Evolutionary conservation across 2,888 invertebrate genomes (phyloP).

Genomic region (Periphyllus acericola): DNA sequence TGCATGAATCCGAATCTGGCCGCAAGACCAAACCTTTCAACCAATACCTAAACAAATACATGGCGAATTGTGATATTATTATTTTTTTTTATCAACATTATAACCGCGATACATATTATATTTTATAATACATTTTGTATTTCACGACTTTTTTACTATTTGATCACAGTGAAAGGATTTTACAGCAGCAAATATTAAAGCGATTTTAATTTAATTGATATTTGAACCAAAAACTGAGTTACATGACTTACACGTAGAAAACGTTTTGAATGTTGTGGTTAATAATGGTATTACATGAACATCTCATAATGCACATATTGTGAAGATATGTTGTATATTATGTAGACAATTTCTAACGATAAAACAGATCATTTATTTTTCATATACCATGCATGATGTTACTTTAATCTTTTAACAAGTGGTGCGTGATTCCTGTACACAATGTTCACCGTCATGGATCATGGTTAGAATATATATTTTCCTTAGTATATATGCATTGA

Average conservation of each 20-base stretch:
- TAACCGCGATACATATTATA: too few relatives aligned
- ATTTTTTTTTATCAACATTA: not conserved
- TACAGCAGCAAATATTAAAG: not conserved
- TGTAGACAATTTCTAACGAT: constrained; percentile 3
- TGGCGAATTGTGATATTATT: not conserved
- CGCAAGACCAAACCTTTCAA: constrained; percentile 69
- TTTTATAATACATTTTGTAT: not conserved
- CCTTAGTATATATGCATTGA: not conserved
- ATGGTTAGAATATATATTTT: constrained; percentile 7
- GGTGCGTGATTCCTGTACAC: constrained; percentile 49
- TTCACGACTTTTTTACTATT: not conserved
- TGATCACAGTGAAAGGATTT: not conserved
- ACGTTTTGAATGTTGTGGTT: not conserved
- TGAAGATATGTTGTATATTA: not conserved
- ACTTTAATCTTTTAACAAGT: constrained; percentile 33
- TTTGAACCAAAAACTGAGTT: not conserved
- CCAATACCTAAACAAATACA: constrained; percentile 68
- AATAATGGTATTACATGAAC: not conserved
- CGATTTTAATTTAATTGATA: not conserved
- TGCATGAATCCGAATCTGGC: constrained; percentile 72
- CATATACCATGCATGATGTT: constrained; percentile 2
- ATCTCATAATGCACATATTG: not conserved
- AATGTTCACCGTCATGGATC: constrained; percentile 18
- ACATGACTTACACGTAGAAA: not conserved
- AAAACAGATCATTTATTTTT: constrained; percentile 7